Evolutionary conservation across 2,888 invertebrate genomes (phyloP).

Genomic region (Melieria omissa): DNA sequence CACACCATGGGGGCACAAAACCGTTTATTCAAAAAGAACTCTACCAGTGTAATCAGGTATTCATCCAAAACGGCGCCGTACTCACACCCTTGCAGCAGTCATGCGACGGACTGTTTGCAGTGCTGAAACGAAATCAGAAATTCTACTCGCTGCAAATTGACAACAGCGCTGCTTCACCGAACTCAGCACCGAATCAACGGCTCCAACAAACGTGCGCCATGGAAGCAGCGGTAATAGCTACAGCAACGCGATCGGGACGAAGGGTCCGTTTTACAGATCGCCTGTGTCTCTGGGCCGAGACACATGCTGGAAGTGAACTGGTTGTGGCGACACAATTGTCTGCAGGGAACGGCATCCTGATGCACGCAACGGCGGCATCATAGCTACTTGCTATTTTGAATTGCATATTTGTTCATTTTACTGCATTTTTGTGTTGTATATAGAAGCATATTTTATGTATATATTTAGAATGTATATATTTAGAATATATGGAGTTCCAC

Average conservation of each 20-base stretch:
- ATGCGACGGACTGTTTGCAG: slow-evolving; percentile 46
- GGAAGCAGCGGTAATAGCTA: neutral
- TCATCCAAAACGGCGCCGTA: slow-evolving; percentile 30
- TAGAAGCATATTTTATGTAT: too few relatives aligned
- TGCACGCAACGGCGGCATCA: too few relatives aligned
- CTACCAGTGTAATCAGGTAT: slow-evolving; percentile 28
- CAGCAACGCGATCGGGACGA: neutral
- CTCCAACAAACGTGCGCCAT: neutral
- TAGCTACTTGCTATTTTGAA: too few relatives aligned
- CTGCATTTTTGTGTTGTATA: too few relatives aligned
- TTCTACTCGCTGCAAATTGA: slow-evolving; percentile 8
- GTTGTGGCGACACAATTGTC: too few relatives aligned
- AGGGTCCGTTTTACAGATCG: neutral
- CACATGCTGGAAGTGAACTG: too few relatives aligned
- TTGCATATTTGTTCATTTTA: too few relatives aligned
- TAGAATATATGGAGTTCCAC: too few relatives aligned
- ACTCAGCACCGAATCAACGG: neutral
- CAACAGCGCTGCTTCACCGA: neutral
- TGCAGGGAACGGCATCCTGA: too few relatives aligned
- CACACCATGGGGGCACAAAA: slow-evolving; percentile 7
- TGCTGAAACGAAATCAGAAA: slow-evolving; percentile 4
- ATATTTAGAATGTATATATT: too few relatives aligned
- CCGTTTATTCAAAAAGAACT: slow-evolving; percentile 27
- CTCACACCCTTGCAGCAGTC: slow-evolving; percentile 24
- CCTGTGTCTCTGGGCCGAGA: too few relatives aligned